Evolutionary conservation across 2,113 vertebrate species (phyloP), one percentile per base, ranked within the genome.

Genomic region (Reinhardtius hippoglossoides): DNA sequence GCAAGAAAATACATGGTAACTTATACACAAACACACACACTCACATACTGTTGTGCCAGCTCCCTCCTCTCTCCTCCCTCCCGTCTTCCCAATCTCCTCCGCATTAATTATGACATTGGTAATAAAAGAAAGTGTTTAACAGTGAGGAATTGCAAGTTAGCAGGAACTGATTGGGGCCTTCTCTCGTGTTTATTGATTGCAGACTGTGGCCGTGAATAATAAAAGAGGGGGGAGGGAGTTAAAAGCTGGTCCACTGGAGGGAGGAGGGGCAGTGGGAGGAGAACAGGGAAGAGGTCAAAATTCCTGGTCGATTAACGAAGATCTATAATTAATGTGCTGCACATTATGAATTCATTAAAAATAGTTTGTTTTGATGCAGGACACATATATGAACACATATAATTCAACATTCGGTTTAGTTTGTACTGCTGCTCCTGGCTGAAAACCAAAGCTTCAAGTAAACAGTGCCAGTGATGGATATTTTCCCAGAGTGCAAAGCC

Each of bases 401-500:
- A 48, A 18, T 27, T 59, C 7, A 46, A 16, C 24, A 59, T 48
- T 24, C 20, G 2, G 18, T 52, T 24, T 56, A 13, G 13, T 56
- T 56, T 24, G 21, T 56, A 4, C 9, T 12, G 2, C 62, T 60
- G 64, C 20, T 58, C 6, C 57, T 67, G 12, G 52, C 27, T 57
- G 16, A 62, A 26, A 74, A 66, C 16, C 58, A 58, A 71, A 54
- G 44, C 44, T 18, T 5, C 2, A 12, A 26, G 10, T 16, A 46
- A 48, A 83, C 46, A 59, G 35, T 55, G 52, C 21, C 50, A 71
- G 26, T 23, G 61, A 82, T 75, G 60, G 71, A 81, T 78, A 58
- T 73, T 71, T 78, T 76, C 77, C 74, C 84, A 87, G 67, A 75
- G 75, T n/a, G 55, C 73, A 5, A 40, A 21, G 75, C 75, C 54